Conservation (phyloP, 2,888 invertebrate genomes). For the Ectemnius continuus region DNA sequence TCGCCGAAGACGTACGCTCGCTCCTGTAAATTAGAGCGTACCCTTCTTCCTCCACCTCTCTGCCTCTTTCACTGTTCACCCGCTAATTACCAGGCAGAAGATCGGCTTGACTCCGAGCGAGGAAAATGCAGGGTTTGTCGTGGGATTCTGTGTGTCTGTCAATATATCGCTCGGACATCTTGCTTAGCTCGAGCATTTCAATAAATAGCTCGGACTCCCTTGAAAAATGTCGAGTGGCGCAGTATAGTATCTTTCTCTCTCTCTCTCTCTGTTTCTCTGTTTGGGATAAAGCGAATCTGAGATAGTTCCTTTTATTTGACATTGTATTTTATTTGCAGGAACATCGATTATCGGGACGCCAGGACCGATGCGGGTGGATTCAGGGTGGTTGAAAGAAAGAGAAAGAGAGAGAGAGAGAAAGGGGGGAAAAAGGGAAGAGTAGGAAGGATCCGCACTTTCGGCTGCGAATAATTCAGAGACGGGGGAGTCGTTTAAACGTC, state of each 20-base stretch:
- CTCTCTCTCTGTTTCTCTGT: constrained; percentile 1
- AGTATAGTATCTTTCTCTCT: neutral
- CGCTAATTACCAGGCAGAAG: too few species aligned
- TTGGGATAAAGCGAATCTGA: neutral
- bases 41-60: too few species aligned
- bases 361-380: neutral
- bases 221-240: too few species aligned
- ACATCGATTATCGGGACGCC: constrained; percentile 17
- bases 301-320: constrained; percentile 19
- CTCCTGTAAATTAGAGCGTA: constrained; percentile 36
- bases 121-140: too few species aligned
- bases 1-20: constrained; percentile 17
- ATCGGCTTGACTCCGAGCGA: too few species aligned
- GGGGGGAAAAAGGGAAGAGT: constrained; percentile 35
- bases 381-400: neutral
- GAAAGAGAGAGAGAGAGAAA: neutral
- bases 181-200: too few species aligned
- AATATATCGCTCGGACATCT: too few species aligned
- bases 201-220: too few species aligned
- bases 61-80: too few species aligned
- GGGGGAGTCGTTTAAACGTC: constrained; percentile 64
- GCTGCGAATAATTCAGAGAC: constrained; percentile 61
- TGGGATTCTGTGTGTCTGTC: too few species aligned
- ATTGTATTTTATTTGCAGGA: constrained; percentile 36
- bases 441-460: constrained; percentile 50